Base-by-base conservation (phyloP, 2,113 vertebrate genomes). In the Origma solitaria region DNA sequence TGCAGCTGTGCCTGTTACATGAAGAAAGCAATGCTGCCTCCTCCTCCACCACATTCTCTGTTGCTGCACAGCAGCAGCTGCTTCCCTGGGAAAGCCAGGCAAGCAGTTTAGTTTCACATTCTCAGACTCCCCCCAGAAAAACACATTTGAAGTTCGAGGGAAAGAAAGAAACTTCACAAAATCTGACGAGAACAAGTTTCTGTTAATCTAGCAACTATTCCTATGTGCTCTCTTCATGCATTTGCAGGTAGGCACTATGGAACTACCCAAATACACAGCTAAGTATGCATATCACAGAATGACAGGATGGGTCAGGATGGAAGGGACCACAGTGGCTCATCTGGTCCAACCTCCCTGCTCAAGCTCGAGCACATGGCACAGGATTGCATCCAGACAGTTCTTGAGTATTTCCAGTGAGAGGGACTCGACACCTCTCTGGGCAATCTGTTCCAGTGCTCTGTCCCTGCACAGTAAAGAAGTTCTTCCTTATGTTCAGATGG, bases 241-340 rank as follows among this genome's bases (percentile, higher is more conserved):
- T 61, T 35, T 45, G 25, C 10, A 75, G 35, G 16, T 21, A n/a
- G 45, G 30, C 0, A 0, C 37, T n/a, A 22, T 2, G 58, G 27
- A 58, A 54, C 58, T 33, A 45, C n/a, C 20, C 33, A 24, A 27
- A 30, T 1, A 40, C 13, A 30, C 14, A 20, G 28, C 27, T 19
- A 54, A n/a, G 24, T 1, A n/a, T 0, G 7, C 2, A 2, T 1
- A 20, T 31, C 47, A 68, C 17, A 38, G 25, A 65, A 11, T 25
- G 35, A 37, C 22, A 38, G 54, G 5, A 70, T 42, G 35, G 40
- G 18, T 49, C 54, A 56, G 40, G 35, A 8, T 69, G 40, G 54
- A 42, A 69, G 23, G 17, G 47, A 69, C 5, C 40, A 31, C 17
- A 53, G 47, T 2, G 8, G 14, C 14, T 31, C 40, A 69, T 31